Conservation (phyloP, 2,888 invertebrate genomes). For the Meganola albula region DNA sequence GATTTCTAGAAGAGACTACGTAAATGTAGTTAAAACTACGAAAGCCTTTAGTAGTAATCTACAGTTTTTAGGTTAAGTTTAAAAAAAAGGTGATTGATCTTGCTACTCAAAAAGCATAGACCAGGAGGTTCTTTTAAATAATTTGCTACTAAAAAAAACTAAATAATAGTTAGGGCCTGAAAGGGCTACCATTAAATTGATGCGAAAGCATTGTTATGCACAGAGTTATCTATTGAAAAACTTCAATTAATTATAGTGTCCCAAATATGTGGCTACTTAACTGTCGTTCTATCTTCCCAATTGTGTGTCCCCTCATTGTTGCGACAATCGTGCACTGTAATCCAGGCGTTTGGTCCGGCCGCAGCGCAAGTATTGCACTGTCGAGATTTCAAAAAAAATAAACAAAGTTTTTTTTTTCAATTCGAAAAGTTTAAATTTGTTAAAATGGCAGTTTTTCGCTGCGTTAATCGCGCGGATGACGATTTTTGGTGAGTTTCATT, state of each 20-base stretch:
- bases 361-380: conserved; percentile 28
- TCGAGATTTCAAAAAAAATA: conserved; percentile 2
- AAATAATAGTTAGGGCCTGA: no score
- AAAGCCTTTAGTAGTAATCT: no score
- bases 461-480: conserved; percentile 34
- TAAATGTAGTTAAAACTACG: no score
- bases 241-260: conserved; percentile 12
- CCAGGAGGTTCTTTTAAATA: no score
- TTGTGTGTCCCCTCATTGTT: conserved; percentile 53
- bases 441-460: conserved; percentile 46
- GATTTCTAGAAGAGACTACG: no score
- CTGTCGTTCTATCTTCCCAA: conserved; percentile 47
- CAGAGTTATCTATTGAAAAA: conserved; percentile 4
- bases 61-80: no score
- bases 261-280: conserved; percentile 35
- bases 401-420: background rate
- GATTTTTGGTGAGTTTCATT: conserved; percentile 55
- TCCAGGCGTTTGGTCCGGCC: conserved; percentile 43
- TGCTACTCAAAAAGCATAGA: no score
- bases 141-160: no score
- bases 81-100: no score
- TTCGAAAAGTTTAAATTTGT: conserved; percentile 5
- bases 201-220: no score
- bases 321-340: conserved; percentile 43
- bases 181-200: no score